A percentile compares a stretch with the other conserved stretches of the same genome.
These are phyloP conservation scores for Manis javanica DNA, from an alignment of 2,797 vertebrate genomes.

Conservation along the genomic window DNA sequence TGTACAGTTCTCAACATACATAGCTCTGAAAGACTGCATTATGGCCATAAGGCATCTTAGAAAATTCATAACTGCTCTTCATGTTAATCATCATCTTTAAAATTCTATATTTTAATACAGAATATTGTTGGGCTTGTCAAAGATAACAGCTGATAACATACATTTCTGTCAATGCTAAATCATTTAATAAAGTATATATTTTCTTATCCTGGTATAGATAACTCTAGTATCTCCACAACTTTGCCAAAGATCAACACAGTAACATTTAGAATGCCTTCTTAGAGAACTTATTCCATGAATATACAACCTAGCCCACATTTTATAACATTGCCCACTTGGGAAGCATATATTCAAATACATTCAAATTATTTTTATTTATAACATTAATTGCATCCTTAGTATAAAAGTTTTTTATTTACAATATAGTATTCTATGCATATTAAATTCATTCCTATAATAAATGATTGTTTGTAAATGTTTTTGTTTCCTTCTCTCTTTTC, in stretches of 20 bases:
- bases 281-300: neutral
- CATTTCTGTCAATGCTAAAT: neutral
- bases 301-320: neutral
- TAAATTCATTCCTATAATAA: conserved; percentile 27
- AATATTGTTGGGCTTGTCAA: neutral
- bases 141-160: neutral
- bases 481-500: conserved; percentile 27
- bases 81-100: neutral
- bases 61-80: neutral
- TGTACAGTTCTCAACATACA: neutral
- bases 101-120: neutral
- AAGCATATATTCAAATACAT: neutral
- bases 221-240: neutral
- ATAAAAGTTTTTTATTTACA: neutral
- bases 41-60: neutral
- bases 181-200: neutral
- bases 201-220: neutral
- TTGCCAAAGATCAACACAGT: neutral
- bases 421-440: neutral
- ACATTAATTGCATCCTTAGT: conserved; percentile 9
- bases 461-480: neutral
- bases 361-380: conserved; percentile 31
- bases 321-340: neutral
- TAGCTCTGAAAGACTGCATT: neutral
- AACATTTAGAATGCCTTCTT: neutral